Evolutionary conservation across 2,113 vertebrate species (phyloP).

Genomic region (Carassius carassius): DNA sequence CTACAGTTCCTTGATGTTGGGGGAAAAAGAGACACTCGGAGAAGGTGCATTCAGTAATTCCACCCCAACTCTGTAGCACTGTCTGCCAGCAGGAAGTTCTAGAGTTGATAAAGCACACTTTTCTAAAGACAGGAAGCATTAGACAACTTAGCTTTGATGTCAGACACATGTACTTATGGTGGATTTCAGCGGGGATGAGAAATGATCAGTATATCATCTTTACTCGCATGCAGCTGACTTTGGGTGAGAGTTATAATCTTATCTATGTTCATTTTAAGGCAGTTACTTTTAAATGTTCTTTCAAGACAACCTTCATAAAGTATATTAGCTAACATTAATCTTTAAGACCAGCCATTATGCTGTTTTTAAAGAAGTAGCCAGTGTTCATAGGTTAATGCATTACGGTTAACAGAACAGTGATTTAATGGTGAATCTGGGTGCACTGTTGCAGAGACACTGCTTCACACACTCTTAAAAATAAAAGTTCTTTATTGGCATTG

Average conservation of each 20-base stretch:
- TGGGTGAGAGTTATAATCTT: slow-evolving; percentile 8
- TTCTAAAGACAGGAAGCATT: background rate
- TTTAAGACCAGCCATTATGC: too few relatives aligned
- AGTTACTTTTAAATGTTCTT: background rate
- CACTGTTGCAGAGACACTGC: background rate
- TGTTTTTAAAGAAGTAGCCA: background rate
- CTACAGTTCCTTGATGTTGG: background rate
- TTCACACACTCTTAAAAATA: too few relatives aligned
- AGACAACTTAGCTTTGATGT: background rate
- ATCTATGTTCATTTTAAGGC: background rate
- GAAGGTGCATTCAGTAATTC: background rate
- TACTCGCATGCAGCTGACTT: background rate
- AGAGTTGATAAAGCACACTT: background rate
- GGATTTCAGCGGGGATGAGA: slow-evolving; percentile 12
- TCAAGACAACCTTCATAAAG: background rate
- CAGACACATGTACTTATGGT: background rate
- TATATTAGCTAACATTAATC: too few relatives aligned
- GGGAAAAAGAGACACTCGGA: background rate
- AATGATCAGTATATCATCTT: background rate
- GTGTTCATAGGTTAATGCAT: background rate
- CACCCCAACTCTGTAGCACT: background rate
- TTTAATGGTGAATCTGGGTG: background rate
- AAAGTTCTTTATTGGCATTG: background rate
- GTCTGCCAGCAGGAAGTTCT: background rate
- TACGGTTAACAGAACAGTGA: background rate